Evolutionary conservation across 1,140 invertebrate genomes (phyloP), one percentile per base, ranked within the genome.

Genomic region (Hypsibius dujardini): DNA sequence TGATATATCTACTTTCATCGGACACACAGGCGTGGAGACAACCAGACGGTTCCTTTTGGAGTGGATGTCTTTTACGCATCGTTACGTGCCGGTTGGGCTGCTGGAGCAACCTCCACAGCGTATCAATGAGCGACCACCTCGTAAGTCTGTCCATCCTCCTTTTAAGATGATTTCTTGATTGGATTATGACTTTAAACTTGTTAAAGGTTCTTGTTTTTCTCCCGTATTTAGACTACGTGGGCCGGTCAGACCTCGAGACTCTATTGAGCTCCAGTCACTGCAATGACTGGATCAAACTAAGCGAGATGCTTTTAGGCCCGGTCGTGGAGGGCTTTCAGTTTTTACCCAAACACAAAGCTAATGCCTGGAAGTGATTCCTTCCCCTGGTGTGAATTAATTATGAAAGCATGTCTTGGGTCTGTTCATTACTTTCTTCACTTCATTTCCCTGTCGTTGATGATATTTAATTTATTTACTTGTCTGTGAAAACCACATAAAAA

Each of bases 301-400:
- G 91, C 80, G 94, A 98, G 85, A 95, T 98, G 90, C 81, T 98
- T 69, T 82, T 99, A 14, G 95, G 95, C 50, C 87, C 87, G 76
- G 90, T 95, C 69, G 92, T 93, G 45, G 86, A 91, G 56, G 86
- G 87, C 72, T 98, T 97, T 79, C 81, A 84, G 46, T 99, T 99
- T 80, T 81, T 98, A 75, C 95, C 95, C 40, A 99, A 98, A 79
- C 95, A 99, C 80, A 97, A 94, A 82, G 94, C 95, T 2, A 98
- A 95, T 81, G 87, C 94, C n/a, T 98, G 62, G 62, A 67, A 67
- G 45, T 67, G 42, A 67, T 67, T 3, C 42, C 42, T 56, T 56
- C 7, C 50, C n/a, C n/a, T n/a, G n/a, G n/a, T n/a, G n/a, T n/a
- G n/a, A n/a, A n/a, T n/a, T n/a, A n/a, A n/a, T n/a, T n/a, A n/a